Percentiles rank a stretch among this genome's conserved stretches.
phyloP scores from a whole-genome alignment of 1,140 invertebrate genomes.

The Drosophila ambigua region DNA sequence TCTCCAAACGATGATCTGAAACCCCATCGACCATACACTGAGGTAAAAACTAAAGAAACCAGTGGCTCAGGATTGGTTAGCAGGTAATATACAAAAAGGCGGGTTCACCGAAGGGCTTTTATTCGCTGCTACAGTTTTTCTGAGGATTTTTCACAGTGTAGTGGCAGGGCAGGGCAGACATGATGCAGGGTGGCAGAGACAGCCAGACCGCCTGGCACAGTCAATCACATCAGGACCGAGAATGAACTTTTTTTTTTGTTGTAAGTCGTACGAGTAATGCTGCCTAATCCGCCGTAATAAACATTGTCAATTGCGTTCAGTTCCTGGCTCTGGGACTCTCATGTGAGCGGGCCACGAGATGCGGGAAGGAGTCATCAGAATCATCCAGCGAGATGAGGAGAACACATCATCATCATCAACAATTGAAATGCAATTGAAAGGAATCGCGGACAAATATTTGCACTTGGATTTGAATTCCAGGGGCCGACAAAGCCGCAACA shows the following conservation, averaged over 20 bases:
- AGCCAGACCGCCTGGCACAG: constrained; percentile 29
- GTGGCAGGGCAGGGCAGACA: not conserved
- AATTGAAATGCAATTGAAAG: constrained; percentile 82
- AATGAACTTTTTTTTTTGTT: constrained; percentile 17
- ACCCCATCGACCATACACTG: no score
- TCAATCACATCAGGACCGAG: constrained; percentile 68
- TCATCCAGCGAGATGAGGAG: constrained; percentile 12
- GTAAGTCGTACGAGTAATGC: constrained; percentile 65
- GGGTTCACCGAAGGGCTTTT: no score
- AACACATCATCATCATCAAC: constrained; percentile 32
- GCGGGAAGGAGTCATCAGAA: constrained; percentile 60
- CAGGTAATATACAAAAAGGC: no score
- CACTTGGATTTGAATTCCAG: constrained; percentile 46
- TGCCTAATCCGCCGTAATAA: constrained; percentile 81
- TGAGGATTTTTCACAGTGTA: not conserved
- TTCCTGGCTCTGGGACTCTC: constrained; percentile 3
- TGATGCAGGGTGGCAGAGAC: no score
- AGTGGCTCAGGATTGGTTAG: no score
- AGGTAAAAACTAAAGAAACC: no score
- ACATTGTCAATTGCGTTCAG: constrained; percentile 62
- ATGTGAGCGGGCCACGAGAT: constrained; percentile 32
- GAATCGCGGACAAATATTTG: constrained; percentile 76
- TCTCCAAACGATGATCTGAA: constrained; percentile 47
- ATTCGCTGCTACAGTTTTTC: no score
- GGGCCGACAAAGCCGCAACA: constrained; percentile 44